Evolutionary conservation across 1,140 invertebrate genomes (phyloP).

Genomic region (Papilio machaon): DNA sequence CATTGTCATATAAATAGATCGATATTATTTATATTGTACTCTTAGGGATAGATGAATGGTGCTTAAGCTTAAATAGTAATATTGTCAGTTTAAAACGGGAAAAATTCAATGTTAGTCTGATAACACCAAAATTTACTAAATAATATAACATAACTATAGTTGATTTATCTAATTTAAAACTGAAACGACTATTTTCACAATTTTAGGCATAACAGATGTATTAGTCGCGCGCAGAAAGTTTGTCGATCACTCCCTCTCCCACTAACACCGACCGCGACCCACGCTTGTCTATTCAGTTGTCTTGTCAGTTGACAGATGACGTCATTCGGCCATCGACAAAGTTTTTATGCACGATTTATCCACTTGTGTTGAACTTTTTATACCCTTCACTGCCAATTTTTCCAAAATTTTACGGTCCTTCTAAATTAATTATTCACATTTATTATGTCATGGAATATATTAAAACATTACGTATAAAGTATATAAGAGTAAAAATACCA

Average conservation of each 20-base stretch:
- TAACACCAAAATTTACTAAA: background rate
- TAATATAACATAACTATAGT: background rate
- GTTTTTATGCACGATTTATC: too few species aligned
- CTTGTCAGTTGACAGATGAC: too few species aligned
- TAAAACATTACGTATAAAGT: too few species aligned
- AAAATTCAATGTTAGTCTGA: background rate
- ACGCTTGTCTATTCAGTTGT: too few species aligned
- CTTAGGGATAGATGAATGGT: constrained; percentile 40
- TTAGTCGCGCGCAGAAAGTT: too few species aligned
- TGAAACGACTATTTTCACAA: background rate
- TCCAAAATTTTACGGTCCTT: background rate
- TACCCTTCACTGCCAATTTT: background rate
- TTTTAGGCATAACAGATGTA: background rate
- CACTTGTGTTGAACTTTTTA: background rate
- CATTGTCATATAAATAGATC: background rate
- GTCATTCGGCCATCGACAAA: too few species aligned
- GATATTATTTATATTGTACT: background rate
- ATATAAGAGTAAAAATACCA: too few species aligned
- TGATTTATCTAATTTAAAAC: background rate
- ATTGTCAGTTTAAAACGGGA: constrained; percentile 26
- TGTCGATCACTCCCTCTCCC: too few species aligned
- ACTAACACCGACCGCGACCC: too few species aligned
- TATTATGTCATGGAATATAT: too few species aligned
- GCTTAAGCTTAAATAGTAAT: constrained; percentile 43
- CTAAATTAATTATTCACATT: too few species aligned